These are phyloP conservation scores for Hymenopus coronatus DNA, from an alignment of 2,888 invertebrate species.

Conservation along the genomic window DNA sequence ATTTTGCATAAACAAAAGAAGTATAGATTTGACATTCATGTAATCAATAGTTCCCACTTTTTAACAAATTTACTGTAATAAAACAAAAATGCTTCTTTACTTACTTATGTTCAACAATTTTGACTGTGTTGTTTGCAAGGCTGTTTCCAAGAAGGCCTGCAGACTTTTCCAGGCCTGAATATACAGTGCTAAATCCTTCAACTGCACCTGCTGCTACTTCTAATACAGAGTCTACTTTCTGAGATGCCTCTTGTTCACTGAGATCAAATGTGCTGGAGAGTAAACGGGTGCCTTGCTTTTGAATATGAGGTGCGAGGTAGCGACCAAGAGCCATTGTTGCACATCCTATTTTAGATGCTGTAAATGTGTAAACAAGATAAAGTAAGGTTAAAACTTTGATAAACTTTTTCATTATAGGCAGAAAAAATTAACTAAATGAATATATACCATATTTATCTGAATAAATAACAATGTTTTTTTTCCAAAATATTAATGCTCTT, in stretches of 20 bases:
- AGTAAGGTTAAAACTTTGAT: background rate
- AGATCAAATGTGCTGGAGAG: slow-evolving; percentile 57
- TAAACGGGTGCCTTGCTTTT: slow-evolving; percentile 59
- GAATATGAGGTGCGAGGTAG: slow-evolving; percentile 66
- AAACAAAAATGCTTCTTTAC: slow-evolving; percentile 36
- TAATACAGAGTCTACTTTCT: slow-evolving; percentile 57
- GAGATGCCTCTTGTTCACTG: slow-evolving; percentile 53
- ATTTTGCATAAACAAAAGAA: too few species aligned
- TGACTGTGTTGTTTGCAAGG: slow-evolving; percentile 69
- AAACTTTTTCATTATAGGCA: background rate
- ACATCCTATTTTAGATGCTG: slow-evolving; percentile 59
- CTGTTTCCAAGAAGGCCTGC: slow-evolving; percentile 62
- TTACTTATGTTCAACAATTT: slow-evolving; percentile 70
- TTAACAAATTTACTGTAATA: too few species aligned
- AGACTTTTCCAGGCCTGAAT: slow-evolving; percentile 67
- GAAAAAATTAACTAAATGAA: background rate
- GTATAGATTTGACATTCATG: too few species aligned
- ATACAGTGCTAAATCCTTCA: slow-evolving; percentile 68
- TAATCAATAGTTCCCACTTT: too few species aligned
- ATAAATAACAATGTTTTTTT: too few species aligned
- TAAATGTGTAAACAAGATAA: slow-evolving; percentile 20
- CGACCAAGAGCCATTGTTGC: slow-evolving; percentile 66
- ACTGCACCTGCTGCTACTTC: slow-evolving; percentile 70
- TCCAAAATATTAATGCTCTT: too few species aligned
- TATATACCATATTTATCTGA: too few species aligned